Percentiles rank a stretch among this genome's conserved stretches.
Evolutionary conservation across 2,888 invertebrate genomes (phyloP).

Genomic region (Gastrophysa polygoni): DNA sequence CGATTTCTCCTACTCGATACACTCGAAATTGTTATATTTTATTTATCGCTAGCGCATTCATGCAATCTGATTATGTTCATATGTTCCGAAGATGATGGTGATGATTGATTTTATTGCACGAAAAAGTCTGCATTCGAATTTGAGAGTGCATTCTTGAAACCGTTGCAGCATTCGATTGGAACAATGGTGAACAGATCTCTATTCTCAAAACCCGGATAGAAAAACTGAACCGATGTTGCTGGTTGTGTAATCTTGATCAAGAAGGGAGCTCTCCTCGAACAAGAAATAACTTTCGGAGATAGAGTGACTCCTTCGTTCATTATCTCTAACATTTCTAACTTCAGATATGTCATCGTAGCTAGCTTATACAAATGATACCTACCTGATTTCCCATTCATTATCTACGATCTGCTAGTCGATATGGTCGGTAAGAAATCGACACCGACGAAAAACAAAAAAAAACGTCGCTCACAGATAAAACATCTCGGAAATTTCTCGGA

Average conservation of each 20-base stretch:
- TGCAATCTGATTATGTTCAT: too few species aligned
- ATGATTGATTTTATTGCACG: too few species aligned
- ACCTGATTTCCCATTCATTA: constrained; percentile 1
- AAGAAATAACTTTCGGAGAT: neutral
- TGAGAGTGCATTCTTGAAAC: neutral
- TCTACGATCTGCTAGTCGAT: neutral
- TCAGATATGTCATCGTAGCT: neutral
- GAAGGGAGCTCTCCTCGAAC: neutral
- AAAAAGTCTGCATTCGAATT: neutral
- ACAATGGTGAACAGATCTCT: neutral
- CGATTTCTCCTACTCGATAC: constrained; percentile 18
- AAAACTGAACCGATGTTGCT: neutral
- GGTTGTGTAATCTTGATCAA: neutral
- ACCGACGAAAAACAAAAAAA: constrained; percentile 6
- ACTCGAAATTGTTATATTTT: neutral
- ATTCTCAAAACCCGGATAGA: neutral
- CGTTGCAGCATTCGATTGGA: too few species aligned
- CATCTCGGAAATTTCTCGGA: constrained; percentile 29
- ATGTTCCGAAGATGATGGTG: too few species aligned
- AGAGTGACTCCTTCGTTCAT: neutral
- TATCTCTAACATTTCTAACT: neutral
- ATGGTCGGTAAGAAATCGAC: constrained; percentile 5
- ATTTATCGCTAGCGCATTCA: too few species aligned
- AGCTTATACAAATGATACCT: neutral
- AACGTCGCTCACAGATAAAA: constrained; percentile 24